Conservation (phyloP, 1,140 invertebrate species). For the Chymomyza costata region DNA sequence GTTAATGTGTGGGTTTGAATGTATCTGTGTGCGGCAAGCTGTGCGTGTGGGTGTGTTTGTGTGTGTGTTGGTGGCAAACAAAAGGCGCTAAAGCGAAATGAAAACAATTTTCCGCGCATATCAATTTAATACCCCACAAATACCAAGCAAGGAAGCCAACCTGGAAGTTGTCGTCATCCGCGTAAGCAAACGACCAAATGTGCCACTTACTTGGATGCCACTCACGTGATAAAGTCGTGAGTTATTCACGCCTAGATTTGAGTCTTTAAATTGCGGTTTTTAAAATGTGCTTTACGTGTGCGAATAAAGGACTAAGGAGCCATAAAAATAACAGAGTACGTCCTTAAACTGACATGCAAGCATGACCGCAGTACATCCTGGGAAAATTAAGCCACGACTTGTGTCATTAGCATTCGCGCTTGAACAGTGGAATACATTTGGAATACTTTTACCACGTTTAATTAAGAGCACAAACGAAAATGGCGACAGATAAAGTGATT, state of each 20-base stretch:
- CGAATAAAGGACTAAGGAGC: neutral
- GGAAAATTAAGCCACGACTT: constrained; percentile 12
- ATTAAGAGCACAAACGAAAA: constrained; percentile 31
- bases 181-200: too few species aligned
- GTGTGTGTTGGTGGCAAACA: constrained; percentile 9
- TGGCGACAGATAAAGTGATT: constrained; percentile 12
- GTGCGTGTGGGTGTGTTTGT: neutral
- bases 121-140: constrained; percentile 41
- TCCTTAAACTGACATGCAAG: too few species aligned
- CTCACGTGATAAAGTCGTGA: constrained; percentile 42
- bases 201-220: too few species aligned
- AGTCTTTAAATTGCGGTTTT: constrained; percentile 53
- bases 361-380: too few species aligned
- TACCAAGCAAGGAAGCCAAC: constrained; percentile 8
- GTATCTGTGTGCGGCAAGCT: neutral
- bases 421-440: constrained; percentile 10
- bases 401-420: constrained; percentile 44
- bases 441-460: constrained; percentile 32
- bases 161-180: neutral
- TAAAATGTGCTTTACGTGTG: constrained; percentile 44
- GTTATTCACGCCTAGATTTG: constrained; percentile 21
- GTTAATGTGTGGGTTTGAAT: too few species aligned
- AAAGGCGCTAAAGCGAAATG: constrained; percentile 34
- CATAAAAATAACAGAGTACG: too few species aligned
- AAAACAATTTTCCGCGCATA: constrained; percentile 42